Base-by-base conservation (phyloP, 1,140 invertebrate genomes). In the Drosophila truncata region DNA sequence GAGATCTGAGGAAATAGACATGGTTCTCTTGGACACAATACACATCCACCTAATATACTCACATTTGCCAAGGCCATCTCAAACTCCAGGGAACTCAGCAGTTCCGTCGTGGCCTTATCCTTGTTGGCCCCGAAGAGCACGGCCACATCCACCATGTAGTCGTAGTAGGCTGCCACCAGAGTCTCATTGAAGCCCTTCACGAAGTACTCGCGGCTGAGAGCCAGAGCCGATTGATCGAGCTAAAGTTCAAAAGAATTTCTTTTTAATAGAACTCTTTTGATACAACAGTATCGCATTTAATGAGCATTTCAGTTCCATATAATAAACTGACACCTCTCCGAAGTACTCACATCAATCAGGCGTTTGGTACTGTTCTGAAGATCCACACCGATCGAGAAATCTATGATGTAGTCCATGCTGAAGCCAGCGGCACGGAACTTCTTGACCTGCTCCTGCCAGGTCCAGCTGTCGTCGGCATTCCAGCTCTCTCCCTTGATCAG, bases 11-110 rank as follows among this genome's bases (percentile, higher is more conserved):
- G 31, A 35, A 29, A 8, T 1, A 1, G 47, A 41, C 23, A 10
- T 27, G 7, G 37, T 37, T 52, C 2, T 46, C 14, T 2, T 14
- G 2, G 1, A 4, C 14, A 20, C 8, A 13, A 3, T 27, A 6
- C 6, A 4, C 4, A 37, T n/a, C 5, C 2, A 4, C 7, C 2
- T 2, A 4, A 18, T 6, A 1, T 13, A 33, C 66, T 63, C 94
- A 98, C 97, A 91, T 98, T 98, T n/a, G 98, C 98, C 41, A 99
- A 94, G 73, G 96, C 94, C 16, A 98, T 98, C 94, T 99, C 98
- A 86, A 99, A 99, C 18, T 97, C 93, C 2, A 99, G 94, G 0
- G 98, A 97, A 54, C 97, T 96, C 23, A 94, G 94, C 42, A 99
- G 94, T 86, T 99, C 97, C 9, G 93, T 92, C 61, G 94, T 92